Evolutionary conservation across 2,888 invertebrate species (phyloP), one percentile per base, ranked within the genome.

Genomic region (Junonia oenone): DNA sequence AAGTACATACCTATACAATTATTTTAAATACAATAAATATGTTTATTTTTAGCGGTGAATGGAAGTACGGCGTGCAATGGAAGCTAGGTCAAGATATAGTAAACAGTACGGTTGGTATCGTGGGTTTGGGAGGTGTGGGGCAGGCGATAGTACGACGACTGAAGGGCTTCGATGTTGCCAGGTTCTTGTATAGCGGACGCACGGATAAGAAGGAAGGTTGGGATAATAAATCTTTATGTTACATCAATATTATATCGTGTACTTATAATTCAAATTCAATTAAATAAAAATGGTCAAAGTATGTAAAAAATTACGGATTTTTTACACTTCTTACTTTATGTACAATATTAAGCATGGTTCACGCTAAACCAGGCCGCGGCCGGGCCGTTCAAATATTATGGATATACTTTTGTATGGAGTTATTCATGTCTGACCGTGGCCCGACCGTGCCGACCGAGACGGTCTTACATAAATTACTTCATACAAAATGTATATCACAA

Each of bases 91-190:
- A 93, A 65, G 96, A 96, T 56, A 89, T 98, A 26, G 87, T 92
- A 0, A 93, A 92, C 35, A 94, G 96, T 6, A 96, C 95, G 0
- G 94, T 98, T 0, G 97, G 97, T 0, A 93, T 96, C 58, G 92
- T 95, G 9, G 97, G 97, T n/a, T 87, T 97, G 14, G 97, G 97
- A 0, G 92, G 93, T 49, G 93, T 97, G 65, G 96, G 96, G 0
- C 93, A 94, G 73, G 93, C 94, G 0, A 92, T 97, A 31, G 94
- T 94, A 0, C 91, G 93, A 65, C 91, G 96, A 55, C 81, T 98
- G 4, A 88, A 90, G 51, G 93, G 94, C 0, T 98, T 98, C 67
- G 93, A 94, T 19, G 93, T 96, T 0, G 87, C 78, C 0, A 89
- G 87, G 63, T 92, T 98, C 62, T 61, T 98, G 0, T 98, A 98